Evolutionary conservation across 2,888 invertebrate genomes (phyloP).

Genomic region (Rhagonycha fulva): DNA sequence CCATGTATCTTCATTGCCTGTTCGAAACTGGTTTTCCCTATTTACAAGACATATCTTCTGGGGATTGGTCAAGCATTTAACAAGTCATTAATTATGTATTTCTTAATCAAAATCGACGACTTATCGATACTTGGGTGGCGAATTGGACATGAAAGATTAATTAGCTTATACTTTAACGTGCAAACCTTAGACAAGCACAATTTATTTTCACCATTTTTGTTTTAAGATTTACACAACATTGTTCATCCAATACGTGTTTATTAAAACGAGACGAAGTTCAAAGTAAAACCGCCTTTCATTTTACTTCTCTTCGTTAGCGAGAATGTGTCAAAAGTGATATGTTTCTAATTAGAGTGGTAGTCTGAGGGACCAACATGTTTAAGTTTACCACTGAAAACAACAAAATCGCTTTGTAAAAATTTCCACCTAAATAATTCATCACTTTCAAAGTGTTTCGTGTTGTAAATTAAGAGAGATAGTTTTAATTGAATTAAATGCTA

Average conservation of each 20-base stretch:
- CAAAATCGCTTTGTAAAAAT: constrained; percentile 11
- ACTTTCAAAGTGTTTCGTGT: neutral
- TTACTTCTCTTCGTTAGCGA: constrained; percentile 25
- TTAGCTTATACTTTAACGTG: neutral
- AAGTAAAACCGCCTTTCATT: constrained; percentile 22
- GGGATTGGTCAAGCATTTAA: constrained; percentile 31
- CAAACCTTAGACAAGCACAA: neutral
- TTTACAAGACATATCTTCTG: constrained; percentile 30
- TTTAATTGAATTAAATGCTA: neutral
- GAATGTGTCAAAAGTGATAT: constrained; percentile 31
- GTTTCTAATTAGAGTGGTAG: constrained; percentile 26
- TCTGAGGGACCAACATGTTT: constrained; percentile 11
- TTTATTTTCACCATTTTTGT: neutral
- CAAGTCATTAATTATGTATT: constrained; percentile 33
- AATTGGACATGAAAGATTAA: constrained; percentile 17
- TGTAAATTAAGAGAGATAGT: neutral
- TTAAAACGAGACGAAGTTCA: constrained; percentile 20
- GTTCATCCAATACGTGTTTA: constrained; percentile 11
- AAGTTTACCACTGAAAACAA: constrained; percentile 5
- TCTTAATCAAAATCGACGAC: constrained; percentile 32
- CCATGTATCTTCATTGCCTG: constrained; percentile 13
- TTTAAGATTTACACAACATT: constrained; percentile 1
- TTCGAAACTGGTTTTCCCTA: constrained; percentile 26
- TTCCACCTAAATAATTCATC: neutral
- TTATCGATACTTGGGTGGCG: constrained; percentile 21